Base-by-base conservation (phyloP, 2,797 vertebrate species). In the Poecilia picta region DNA sequence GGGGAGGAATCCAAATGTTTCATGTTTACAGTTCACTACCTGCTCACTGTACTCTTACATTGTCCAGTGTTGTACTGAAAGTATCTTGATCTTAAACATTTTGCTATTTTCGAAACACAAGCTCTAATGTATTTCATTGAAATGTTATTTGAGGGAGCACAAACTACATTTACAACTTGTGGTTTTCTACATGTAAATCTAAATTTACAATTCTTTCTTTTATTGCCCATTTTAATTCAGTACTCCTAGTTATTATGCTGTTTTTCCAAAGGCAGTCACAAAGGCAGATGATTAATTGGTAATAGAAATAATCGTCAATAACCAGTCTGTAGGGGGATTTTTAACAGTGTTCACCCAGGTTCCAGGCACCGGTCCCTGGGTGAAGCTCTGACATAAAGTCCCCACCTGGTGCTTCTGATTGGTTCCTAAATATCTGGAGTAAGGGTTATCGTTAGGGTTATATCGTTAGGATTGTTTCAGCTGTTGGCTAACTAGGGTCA, bases 1-100 rank as follows among this genome's bases (percentile, higher is more conserved):
- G 75, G 72, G 73, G 55, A 75, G 8, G 47, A 76, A 86, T 86
- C 76, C 76, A 88, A 81, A 88, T 59, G 18, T 62, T n/a, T 76
- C 36, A 70, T 55, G 51, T 81, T 76, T 68, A 71, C 82, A 84
- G 75, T 46, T n/a, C 5, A 16, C 72, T 68, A 68, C 25, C 31
- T 1, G 36, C 33, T 72, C 41, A 73, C 46, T 79, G 75, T 75
- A 80, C 83, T 78, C 57, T 20, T 70, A 41, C 31, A 64, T 55
- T 28, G 64, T 70, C 64, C 23, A 45, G 13, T 15, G 7, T 28
- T 45, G 25, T 7, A n/a, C 25, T 39, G 33, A 45, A 25, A 7
- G 41, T 15, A 5, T 12, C 2, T 70, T 25, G 39, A 39, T 71
- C 15, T 71, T 15, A 28, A 13, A 45, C 25, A 28, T 45, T 71